phyloP scores from a whole-genome alignment of 2,113 vertebrate species.

The Ophiodon elongatus region DNA sequence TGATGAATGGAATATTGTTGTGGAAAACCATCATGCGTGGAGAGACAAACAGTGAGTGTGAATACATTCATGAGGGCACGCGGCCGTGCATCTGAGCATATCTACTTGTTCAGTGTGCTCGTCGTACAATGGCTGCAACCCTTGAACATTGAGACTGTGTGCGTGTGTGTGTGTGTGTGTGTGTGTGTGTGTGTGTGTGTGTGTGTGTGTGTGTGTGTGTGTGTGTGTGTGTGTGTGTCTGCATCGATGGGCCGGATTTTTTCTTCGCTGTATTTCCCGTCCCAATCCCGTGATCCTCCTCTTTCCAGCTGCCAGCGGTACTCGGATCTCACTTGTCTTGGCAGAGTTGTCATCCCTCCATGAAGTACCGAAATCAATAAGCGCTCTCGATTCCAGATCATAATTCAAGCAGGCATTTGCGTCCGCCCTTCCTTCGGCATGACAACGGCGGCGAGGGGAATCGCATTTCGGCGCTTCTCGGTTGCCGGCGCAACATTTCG shows the following conservation, averaged over 20 bases:
- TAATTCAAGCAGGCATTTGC: slow-evolving; percentile 70
- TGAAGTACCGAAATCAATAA: slow-evolving; percentile 72
- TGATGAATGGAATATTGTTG: slow-evolving; percentile 61
- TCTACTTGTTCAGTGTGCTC: slow-evolving; percentile 43
- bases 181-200: background rate
- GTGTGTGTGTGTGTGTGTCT: background rate
- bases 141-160: slow-evolving; percentile 6
- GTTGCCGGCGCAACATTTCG: slow-evolving; percentile 54
- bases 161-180: background rate
- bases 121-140: slow-evolving; percentile 23
- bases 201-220: background rate
- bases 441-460: slow-evolving; percentile 52
- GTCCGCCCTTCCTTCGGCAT: slow-evolving; percentile 61
- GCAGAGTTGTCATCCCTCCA: slow-evolving; percentile 62
- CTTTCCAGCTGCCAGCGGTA: slow-evolving; percentile 47
- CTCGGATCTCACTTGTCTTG: slow-evolving; percentile 69
- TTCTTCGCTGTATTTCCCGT: slow-evolving; percentile 34
- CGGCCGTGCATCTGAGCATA: slow-evolving; percentile 38
- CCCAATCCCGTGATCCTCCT: slow-evolving; percentile 30
- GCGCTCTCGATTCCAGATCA: slow-evolving; percentile 62
- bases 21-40: slow-evolving; percentile 58
- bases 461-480: slow-evolving; percentile 52
- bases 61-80: slow-evolving; percentile 55
- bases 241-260: slow-evolving; percentile 1
- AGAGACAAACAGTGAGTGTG: slow-evolving; percentile 66